Evolutionary conservation across 2,113 vertebrate genomes (phyloP).

Genomic region (Crotalus horridus): DNA sequence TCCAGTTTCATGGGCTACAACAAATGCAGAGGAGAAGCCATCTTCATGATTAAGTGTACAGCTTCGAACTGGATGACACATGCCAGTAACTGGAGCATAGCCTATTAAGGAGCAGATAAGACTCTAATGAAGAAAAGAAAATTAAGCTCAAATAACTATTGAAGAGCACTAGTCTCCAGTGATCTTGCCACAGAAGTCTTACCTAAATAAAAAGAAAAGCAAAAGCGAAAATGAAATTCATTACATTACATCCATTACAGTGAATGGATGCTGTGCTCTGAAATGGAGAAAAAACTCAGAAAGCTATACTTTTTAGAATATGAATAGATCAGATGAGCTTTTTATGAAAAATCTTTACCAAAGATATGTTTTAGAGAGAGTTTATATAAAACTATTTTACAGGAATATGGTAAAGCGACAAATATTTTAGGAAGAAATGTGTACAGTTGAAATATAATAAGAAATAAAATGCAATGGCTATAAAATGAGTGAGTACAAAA

Average conservation of each 20-base stretch:
- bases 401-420: not conserved
- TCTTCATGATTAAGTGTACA: slow-evolving; percentile 98
- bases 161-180: not conserved
- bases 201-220: not conserved
- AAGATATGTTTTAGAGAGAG: not conserved
- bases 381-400: no score
- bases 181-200: not conserved
- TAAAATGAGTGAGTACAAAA: not conserved
- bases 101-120: slow-evolving; percentile 66
- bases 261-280: not conserved
- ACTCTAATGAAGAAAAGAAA: slow-evolving; percentile 2
- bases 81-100: slow-evolving; percentile 95
- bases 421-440: not conserved
- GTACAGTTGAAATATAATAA: not conserved
- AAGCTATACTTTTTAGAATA: not conserved
- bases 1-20: slow-evolving; percentile 97
- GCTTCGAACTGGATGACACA: slow-evolving; percentile 96
- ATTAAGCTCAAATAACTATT: not conserved
- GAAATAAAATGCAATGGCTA: not conserved
- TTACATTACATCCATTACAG: not conserved
- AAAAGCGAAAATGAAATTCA: not conserved
- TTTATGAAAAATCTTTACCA: not conserved
- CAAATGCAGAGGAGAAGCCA: slow-evolving; percentile 96
- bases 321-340: not conserved
- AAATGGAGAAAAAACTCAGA: not conserved